Percentiles rank a stretch among this genome's conserved stretches.
phyloP scores from a whole-genome alignment of 2,888 invertebrate species.

The Agonopterix subpropinquella region DNA sequence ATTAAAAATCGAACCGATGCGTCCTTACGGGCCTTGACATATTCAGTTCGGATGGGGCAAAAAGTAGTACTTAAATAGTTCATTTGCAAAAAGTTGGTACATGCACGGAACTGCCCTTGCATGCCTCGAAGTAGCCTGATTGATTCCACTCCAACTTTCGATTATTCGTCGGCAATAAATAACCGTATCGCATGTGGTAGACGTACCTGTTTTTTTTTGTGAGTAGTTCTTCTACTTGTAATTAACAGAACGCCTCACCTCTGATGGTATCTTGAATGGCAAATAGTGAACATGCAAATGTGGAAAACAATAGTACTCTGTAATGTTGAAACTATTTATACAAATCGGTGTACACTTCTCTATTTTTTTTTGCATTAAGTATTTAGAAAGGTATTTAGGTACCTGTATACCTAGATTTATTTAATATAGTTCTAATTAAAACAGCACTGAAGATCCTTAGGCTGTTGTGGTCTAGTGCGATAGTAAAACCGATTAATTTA shows the following conservation, averaged over 20 bases:
- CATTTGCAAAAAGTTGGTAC: constrained; percentile 12
- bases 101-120: constrained; percentile 20
- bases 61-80: constrained; percentile 8
- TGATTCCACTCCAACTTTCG: constrained; percentile 33
- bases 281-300: constrained; percentile 10
- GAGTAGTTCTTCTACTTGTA: constrained; percentile 8
- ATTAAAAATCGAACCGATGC: constrained; percentile 23
- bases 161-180: constrained; percentile 35
- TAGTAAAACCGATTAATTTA: too few species aligned
- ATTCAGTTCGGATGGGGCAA: constrained; percentile 16
- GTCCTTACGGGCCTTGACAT: constrained; percentile 31
- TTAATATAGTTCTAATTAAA: not conserved
- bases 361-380: too few species aligned
- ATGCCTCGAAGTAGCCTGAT: constrained; percentile 28
- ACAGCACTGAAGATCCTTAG: too few species aligned
- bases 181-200: constrained; percentile 12
- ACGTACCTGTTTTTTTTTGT: constrained; percentile 1
- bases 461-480: too few species aligned
- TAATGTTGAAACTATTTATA: too few species aligned
- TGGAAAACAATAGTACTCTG: constrained; percentile 6
- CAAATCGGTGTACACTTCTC: too few species aligned
- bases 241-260: constrained; percentile 12
- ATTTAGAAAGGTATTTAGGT: too few species aligned
- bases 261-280: constrained; percentile 11
- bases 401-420: too few species aligned